Percentiles rank a stretch among this genome's conserved stretches.
Evolutionary conservation across 2,113 vertebrate species (phyloP).

Genomic region (Globicephala melas): DNA sequence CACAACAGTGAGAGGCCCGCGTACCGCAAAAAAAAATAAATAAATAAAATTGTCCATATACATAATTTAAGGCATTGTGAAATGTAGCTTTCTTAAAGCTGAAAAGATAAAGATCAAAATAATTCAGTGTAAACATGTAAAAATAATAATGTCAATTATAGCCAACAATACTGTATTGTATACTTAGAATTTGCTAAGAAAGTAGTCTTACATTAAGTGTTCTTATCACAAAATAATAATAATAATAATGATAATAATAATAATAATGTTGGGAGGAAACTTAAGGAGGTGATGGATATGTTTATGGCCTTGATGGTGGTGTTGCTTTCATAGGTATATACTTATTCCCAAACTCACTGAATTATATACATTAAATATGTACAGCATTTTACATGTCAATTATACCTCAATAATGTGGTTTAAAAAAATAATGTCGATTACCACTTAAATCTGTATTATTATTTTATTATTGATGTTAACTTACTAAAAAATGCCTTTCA

Average conservation of each 20-base stretch:
- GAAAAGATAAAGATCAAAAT: not conserved
- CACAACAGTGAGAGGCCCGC: too few species aligned
- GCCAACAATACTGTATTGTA: not conserved
- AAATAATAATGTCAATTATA: not conserved
- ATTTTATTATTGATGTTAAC: not conserved
- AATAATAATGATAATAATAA: not conserved
- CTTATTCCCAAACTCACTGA: not conserved
- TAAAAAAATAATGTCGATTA: not conserved
- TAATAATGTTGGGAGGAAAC: not conserved
- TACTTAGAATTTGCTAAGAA: not conserved
- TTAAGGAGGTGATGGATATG: not conserved
- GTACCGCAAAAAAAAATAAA: too few species aligned
- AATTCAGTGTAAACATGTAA: not conserved
- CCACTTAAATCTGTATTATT: not conserved
- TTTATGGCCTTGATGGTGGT: not conserved
- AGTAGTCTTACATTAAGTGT: not conserved
- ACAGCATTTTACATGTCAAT: not conserved
- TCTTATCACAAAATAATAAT: not conserved
- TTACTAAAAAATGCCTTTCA: not conserved
- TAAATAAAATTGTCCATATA: not conserved
- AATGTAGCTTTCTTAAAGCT: not conserved
- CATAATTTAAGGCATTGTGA: not conserved
- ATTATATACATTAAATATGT: not conserved
- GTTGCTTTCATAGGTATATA: not conserved
- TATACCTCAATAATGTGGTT: not conserved